Evolutionary conservation across 2,888 invertebrate species (phyloP).

Genomic region (Limnephilus rhombicus): DNA sequence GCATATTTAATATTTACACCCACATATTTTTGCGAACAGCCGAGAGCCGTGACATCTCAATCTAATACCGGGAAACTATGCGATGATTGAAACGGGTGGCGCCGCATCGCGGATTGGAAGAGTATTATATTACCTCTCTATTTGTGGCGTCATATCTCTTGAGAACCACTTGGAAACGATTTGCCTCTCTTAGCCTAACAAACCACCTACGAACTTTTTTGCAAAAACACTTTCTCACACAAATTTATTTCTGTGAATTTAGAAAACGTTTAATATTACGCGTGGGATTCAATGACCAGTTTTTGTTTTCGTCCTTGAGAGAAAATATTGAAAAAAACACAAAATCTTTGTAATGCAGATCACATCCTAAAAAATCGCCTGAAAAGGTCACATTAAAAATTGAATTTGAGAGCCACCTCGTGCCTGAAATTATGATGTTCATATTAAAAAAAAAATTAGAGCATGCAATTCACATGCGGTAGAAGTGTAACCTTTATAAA

Average conservation of each 20-base stretch:
- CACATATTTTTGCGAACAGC: not conserved
- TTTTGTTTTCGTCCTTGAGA: not conserved
- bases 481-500: too few species aligned
- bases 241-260: not conserved
- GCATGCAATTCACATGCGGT: too few species aligned
- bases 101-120: not conserved
- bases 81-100: not conserved
- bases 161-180: not conserved
- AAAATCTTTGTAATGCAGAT: too few species aligned
- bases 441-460: too few species aligned
- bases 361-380: too few species aligned
- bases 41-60: not conserved
- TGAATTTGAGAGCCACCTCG: too few species aligned
- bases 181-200: not conserved
- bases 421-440: too few species aligned
- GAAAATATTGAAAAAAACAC: not conserved
- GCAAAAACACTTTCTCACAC: not conserved
- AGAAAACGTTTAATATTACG: not conserved
- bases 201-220: not conserved
- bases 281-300: not conserved
- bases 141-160: not conserved
- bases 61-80: not conserved
- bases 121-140: not conserved
- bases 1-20: not conserved
- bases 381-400: too few species aligned